Base-by-base conservation (phyloP, 2,888 invertebrate genomes). In the Drosophila ustulata region DNA sequence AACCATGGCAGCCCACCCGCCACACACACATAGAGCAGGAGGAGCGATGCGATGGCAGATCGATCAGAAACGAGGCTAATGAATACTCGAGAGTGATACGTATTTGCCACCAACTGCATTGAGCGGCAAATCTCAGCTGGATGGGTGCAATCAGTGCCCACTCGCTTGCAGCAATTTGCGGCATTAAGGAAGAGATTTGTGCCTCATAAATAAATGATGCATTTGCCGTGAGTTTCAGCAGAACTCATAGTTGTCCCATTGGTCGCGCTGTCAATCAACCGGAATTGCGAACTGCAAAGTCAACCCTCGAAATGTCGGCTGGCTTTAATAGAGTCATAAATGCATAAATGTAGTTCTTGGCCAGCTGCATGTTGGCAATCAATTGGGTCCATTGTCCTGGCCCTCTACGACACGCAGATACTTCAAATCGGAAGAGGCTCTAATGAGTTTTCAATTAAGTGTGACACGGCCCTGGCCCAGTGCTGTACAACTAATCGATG, bases 381-480 rank as follows among this genome's bases (percentile, higher is more conserved):
- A 81, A 78, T 75, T 71, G 65, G 67, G 30, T 28, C 66, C 59
- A 83, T 83, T 83, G 78, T 71, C 62, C 66, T 71, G 45, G 3
- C 47, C 47, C 30, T 4, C 2, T 56, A 45, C 62, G 62, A 61
- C 61, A 65, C 62, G 55, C 67, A 59, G 64, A 51, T 69, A 64
- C 71, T 81, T 69, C 49, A 65, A 52, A 18, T 23, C 46, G 41
- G 53, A 59, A 37, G 53, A 59, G 58, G 32, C 28, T 58, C 79
- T 85, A 85, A 85, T 85, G 85, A 85, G 84, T 85, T 79, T 88
- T 73, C 87, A 81, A 85, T 88, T 79, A 86, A 86, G 86, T 78
- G 83, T 88, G 83, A 82, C 85, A 85, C 55, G 53, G 61, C 46
- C 58, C 55, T 58, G 53, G 61, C 49, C 58, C 55, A 51, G 57